Percentiles rank a stretch among this genome's conserved stretches.
Conservation (phyloP, 2,113 vertebrate genomes). For the Hippocampus guttulatus region DNA sequence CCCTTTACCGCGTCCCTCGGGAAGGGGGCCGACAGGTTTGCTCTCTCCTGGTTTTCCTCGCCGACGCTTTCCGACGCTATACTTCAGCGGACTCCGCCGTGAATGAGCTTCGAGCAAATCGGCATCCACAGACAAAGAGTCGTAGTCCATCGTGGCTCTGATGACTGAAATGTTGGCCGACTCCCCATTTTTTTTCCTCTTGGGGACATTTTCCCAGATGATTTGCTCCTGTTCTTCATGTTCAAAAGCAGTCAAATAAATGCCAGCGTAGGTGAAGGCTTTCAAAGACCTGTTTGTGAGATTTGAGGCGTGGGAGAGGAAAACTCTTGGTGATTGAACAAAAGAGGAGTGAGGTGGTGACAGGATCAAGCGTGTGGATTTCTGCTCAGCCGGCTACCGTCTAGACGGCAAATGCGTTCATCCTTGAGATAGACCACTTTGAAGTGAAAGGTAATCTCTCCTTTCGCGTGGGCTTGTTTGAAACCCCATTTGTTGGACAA, state of each 20-base stretch:
- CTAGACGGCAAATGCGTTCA: slow-evolving; percentile 47
- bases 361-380: slow-evolving; percentile 20
- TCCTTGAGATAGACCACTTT: slow-evolving; percentile 45
- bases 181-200: neutral
- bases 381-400: slow-evolving; percentile 41
- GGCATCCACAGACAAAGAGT: slow-evolving; percentile 40
- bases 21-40: slow-evolving; percentile 54
- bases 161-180: slow-evolving; percentile 27
- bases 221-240: slow-evolving; percentile 9
- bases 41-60: slow-evolving; percentile 65
- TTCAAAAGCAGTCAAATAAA: neutral
- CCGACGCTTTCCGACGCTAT: slow-evolving; percentile 21
- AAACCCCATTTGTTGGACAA: neutral
- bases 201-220: slow-evolving; percentile 4
- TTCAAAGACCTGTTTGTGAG: neutral
- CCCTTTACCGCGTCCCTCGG: slow-evolving; percentile 30
- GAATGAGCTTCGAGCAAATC: slow-evolving; percentile 34
- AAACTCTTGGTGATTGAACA: neutral
- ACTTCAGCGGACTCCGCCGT: neutral
- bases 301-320: neutral
- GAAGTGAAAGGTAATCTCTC: slow-evolving; percentile 27
- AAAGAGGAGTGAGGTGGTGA: slow-evolving; percentile 2
- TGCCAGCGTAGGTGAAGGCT: neutral
- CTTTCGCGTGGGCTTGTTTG: slow-evolving; percentile 7
- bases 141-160: slow-evolving; percentile 46